Evolutionary conservation across 2,888 invertebrate genomes (phyloP).

Genomic region (Melanophora roralis): DNA sequence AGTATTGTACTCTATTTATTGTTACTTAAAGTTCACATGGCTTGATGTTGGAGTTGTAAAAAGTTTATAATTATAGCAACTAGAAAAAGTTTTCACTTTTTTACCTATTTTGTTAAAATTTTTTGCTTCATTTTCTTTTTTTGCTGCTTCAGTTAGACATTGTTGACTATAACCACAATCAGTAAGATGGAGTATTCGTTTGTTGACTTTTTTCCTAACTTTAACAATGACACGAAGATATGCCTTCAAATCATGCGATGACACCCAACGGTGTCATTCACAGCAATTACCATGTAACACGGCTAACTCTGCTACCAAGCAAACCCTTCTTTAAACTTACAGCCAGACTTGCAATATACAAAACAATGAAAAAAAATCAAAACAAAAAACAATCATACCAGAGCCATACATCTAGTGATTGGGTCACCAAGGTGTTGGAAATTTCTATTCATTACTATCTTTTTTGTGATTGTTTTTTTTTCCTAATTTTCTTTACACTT

Average conservation of each 20-base stretch:
- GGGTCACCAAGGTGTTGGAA: slow-evolving; percentile 59
- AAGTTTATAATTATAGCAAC: slow-evolving; percentile 57
- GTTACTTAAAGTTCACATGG: slow-evolving; percentile 48
- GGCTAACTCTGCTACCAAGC: slow-evolving; percentile 59
- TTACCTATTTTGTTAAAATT: slow-evolving; percentile 1
- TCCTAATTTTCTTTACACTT: slow-evolving; percentile 3
- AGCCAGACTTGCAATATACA: neutral
- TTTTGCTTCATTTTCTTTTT: slow-evolving; percentile 11
- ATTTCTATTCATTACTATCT: slow-evolving; percentile 16
- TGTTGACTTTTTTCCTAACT: slow-evolving; percentile 9
- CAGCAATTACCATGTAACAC: slow-evolving; percentile 57
- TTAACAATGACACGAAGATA: slow-evolving; percentile 45
- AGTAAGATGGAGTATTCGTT: neutral
- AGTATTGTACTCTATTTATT: neutral
- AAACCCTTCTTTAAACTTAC: neutral
- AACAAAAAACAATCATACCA: slow-evolving; percentile 27
- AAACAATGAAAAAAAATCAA: neutral
- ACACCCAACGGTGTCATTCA: slow-evolving; percentile 62
- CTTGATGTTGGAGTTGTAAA: slow-evolving; percentile 40
- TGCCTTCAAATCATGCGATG: slow-evolving; percentile 60
- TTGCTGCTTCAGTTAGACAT: neutral
- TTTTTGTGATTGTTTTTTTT: neutral
- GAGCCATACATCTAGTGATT: slow-evolving; percentile 43
- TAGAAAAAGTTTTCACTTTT: slow-evolving; percentile 58
- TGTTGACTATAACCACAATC: slow-evolving; percentile 2